phyloP scores from a whole-genome alignment of 2,113 vertebrate species.

The Cairina moschata region DNA sequence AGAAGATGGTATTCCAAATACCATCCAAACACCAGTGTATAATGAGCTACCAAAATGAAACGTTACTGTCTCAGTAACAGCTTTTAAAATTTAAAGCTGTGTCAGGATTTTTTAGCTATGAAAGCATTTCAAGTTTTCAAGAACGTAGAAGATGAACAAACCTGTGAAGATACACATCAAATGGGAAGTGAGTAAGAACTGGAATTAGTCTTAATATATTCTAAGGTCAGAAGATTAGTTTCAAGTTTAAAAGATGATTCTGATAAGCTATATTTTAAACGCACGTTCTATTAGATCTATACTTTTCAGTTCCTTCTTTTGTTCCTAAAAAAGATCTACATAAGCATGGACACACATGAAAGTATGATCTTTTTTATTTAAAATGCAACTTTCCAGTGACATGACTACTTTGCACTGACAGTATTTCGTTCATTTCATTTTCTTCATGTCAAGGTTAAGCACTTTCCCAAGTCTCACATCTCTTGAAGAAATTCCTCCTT shows the following conservation, averaged over 20 bases:
- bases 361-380: background rate
- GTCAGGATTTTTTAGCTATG: background rate
- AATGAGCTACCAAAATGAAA: background rate
- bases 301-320: background rate
- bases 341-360: rapidly evolving
- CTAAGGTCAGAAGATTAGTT: background rate
- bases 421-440: background rate
- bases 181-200: background rate
- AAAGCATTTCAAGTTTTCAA: background rate
- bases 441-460: constrained; percentile 4
- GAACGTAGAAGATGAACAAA: background rate
- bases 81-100: background rate
- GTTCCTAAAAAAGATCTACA: background rate
- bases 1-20: background rate
- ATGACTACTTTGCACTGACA: background rate
- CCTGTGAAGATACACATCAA: background rate
- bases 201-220: background rate
- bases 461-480: constrained; percentile 49
- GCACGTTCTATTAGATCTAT: background rate
- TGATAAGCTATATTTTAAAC: background rate
- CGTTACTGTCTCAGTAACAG: background rate
- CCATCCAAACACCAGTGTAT: background rate
- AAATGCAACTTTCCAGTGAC: constrained; percentile 33
- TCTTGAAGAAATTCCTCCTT: constrained; percentile 88
- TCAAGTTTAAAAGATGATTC: background rate